phyloP scores from a whole-genome alignment of 1,140 invertebrate species.

The Orussus abietinus region DNA sequence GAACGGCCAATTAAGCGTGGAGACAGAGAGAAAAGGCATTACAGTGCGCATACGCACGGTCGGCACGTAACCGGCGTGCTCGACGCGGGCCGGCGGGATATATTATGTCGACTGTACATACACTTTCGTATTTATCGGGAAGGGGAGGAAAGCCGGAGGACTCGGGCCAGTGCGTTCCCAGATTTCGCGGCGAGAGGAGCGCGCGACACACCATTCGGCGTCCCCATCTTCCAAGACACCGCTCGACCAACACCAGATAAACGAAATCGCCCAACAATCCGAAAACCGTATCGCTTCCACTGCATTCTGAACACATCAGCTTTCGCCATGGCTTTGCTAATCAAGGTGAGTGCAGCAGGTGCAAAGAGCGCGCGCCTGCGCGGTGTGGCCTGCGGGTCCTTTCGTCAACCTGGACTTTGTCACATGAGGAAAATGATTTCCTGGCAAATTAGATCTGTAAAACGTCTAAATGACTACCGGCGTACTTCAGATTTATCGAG shows the following conservation, averaged over 20 bases:
- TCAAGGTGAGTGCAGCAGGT: slow-evolving; percentile 35
- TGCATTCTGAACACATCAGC: background rate
- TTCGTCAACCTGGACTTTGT: background rate
- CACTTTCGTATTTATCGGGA: slow-evolving; percentile 37
- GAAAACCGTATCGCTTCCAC: background rate
- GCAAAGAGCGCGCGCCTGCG: slow-evolving; percentile 26
- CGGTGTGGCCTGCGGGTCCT: background rate
- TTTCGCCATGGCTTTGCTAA: slow-evolving; percentile 27
- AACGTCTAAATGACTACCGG: background rate
- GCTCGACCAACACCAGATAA: background rate
- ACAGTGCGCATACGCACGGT: too few species aligned
- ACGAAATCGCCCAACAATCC: too few species aligned
- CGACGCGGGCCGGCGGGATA: too few species aligned
- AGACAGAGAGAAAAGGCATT: too few species aligned
- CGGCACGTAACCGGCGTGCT: too few species aligned
- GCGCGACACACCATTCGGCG: too few species aligned
- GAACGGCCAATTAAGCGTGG: too few species aligned
- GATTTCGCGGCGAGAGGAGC: slow-evolving; percentile 35
- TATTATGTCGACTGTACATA: slow-evolving; percentile 9
- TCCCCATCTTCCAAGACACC: too few species aligned
- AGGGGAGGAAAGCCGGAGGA: slow-evolving; percentile 33
- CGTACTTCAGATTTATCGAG: background rate
- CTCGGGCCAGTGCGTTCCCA: slow-evolving; percentile 32
- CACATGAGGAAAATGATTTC: background rate
- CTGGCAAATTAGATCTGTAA: background rate